These are phyloP conservation scores for Podabrus alpinus DNA, from an alignment of 2,888 invertebrate species.

Conservation along the genomic window DNA sequence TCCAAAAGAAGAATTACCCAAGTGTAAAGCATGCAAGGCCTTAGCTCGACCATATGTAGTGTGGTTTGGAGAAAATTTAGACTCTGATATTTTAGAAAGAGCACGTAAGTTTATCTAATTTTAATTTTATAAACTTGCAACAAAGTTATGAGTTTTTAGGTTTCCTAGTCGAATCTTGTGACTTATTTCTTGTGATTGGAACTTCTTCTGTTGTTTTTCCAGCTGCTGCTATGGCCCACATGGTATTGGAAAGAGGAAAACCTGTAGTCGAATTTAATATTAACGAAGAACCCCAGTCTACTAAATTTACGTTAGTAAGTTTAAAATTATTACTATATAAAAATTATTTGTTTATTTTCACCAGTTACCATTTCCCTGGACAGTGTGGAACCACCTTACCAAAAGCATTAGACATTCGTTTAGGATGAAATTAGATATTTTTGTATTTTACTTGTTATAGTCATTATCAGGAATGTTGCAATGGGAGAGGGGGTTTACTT, in stretches of 20 bases:
- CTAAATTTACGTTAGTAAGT: conserved; percentile 38
- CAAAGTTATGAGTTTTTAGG: conserved; percentile 52
- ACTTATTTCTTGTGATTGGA: conserved; percentile 81
- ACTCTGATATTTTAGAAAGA: conserved; percentile 63
- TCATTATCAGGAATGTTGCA: background rate
- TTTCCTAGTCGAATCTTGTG: conserved; percentile 69
- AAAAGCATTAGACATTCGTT: conserved; percentile 41
- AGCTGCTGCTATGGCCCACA: conserved; percentile 85
- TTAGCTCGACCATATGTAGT: conserved; percentile 81
- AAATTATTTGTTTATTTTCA: conserved; percentile 15
- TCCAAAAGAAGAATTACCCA: conserved; percentile 70
- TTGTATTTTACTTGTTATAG: background rate
- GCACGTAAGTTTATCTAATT: conserved; percentile 59
- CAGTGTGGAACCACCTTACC: conserved; percentile 51
- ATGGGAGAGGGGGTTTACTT: background rate
- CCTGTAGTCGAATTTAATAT: conserved; percentile 76
- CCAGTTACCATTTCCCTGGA: conserved; percentile 50
- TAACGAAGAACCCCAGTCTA: conserved; percentile 45
- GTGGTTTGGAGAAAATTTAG: conserved; percentile 85
- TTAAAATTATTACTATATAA: background rate
- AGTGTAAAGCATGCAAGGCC: conserved; percentile 72
- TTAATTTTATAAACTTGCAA: background rate
- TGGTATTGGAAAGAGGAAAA: conserved; percentile 72
- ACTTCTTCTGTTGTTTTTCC: conserved; percentile 88
- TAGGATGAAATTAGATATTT: background rate